Evolutionary conservation across 2,797 vertebrate genomes (phyloP).

Genomic region (Hephaestus fuliginosus): DNA sequence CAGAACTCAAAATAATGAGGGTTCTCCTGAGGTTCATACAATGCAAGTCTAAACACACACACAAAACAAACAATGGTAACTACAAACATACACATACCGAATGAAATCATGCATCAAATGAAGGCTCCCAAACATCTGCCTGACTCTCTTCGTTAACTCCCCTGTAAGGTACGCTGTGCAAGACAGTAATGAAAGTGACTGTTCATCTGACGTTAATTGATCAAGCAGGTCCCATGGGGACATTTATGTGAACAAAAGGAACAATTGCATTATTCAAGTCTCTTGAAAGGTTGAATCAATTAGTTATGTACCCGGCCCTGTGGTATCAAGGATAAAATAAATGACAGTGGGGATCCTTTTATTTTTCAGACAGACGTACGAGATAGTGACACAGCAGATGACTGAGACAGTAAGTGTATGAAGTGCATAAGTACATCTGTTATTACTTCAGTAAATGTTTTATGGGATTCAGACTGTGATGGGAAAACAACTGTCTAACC

Average conservation of each 20-base stretch:
- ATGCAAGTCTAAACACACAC: slow-evolving; percentile 12
- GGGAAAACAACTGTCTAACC: slow-evolving; percentile 11
- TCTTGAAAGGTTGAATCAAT: slow-evolving; percentile 77
- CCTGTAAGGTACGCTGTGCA: slow-evolving; percentile 62
- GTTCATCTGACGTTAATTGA: slow-evolving; percentile 77
- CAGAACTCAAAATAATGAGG: not conserved
- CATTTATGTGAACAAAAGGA: slow-evolving; percentile 79
- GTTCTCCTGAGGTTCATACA: not conserved
- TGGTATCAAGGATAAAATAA: slow-evolving; percentile 64
- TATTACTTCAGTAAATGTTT: slow-evolving; percentile 28
- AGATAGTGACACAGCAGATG: slow-evolving; percentile 17
- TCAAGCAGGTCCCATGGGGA: slow-evolving; percentile 74
- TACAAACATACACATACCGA: slow-evolving; percentile 26
- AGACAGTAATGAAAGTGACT: slow-evolving; percentile 74
- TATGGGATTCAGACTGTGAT: slow-evolving; percentile 1
- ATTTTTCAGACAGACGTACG: slow-evolving; percentile 36
- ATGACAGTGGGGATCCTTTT: slow-evolving; percentile 38
- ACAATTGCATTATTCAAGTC: slow-evolving; percentile 78
- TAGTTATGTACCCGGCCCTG: slow-evolving; percentile 64
- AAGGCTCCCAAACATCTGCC: slow-evolving; percentile 53
- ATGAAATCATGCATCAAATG: slow-evolving; percentile 59
- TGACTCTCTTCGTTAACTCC: slow-evolving; percentile 48
- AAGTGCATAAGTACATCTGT: not conserved
- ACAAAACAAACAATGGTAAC: slow-evolving; percentile 24
- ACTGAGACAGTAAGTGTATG: slow-evolving; percentile 4